Conservation (phyloP, 2,113 vertebrate species). For the Misgurnus anguillicaudatus region DNA sequence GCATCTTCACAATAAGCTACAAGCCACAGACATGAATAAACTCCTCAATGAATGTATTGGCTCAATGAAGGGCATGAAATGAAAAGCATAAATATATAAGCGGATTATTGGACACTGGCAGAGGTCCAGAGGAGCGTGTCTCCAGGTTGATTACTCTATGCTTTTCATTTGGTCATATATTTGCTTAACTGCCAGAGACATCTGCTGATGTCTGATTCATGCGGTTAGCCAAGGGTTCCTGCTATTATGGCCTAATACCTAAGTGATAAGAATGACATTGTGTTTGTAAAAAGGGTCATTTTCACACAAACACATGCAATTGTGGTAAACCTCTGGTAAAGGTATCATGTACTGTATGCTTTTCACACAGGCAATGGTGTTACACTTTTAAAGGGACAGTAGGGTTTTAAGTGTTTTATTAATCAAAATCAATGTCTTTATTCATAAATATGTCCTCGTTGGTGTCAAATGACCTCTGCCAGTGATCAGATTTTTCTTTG, state of each 20-base stretch:
- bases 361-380: too few species aligned
- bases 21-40: neutral
- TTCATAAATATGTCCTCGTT: too few species aligned
- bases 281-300: too few species aligned
- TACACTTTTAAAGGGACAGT: too few species aligned
- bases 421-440: too few species aligned
- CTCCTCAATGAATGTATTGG: neutral
- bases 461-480: too few species aligned
- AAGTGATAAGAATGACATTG: neutral
- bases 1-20: neutral
- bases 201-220: neutral
- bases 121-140: neutral
- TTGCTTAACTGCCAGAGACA: too few species aligned
- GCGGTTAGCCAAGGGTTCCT: neutral
- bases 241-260: neutral
- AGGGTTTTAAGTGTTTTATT: too few species aligned
- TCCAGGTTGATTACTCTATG: neutral
- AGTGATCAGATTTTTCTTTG: too few species aligned
- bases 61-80: conserved; percentile 10
- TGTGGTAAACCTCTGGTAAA: too few species aligned
- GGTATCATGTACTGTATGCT: too few species aligned
- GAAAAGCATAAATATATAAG: neutral
- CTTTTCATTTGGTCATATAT: neutral
- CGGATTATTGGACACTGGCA: neutral
- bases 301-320: too few species aligned